Base-by-base conservation (phyloP, 2,797 vertebrate species). In the Alcedo quadribrachys region DNA sequence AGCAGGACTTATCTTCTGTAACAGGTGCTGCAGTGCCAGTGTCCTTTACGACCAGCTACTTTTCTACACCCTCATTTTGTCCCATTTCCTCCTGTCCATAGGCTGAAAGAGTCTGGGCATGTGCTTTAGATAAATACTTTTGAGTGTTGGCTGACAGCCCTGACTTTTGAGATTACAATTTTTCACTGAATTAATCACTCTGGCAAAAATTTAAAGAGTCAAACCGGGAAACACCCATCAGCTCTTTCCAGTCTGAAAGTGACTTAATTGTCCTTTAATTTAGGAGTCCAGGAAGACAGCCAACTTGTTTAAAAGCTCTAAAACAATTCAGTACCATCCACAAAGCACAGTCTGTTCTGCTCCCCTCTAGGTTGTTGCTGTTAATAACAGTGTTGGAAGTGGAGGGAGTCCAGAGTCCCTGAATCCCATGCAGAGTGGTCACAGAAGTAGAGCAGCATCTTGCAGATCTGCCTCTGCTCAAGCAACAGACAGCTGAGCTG, bases 191-290 rank as follows among this genome's bases (percentile, higher is more conserved):
- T 93, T 93, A 78, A 92, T 94, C 89, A 68, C 61, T 53, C 73
- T 77, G 24, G 84, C 86, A 87, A 90, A 95, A 77, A 67, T 85
- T 50, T 76, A 32, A 57, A 35, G 65, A 80, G 46, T 78, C 92
- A 93, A 75, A 92, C 51, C 87, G 79, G 82, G 80, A 89, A 89
- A 83, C 69, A 37, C 70, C 79, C 60, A 60, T 76, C 62, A 70
- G 73, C 81, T 92, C 71, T 83, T 93, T 89, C 66, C 70, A 70
- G 48, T 45, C 81, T 40, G 46, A 32, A 90, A 94, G 73, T 83
- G 78, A 80, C 69, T 94, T 96, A 94, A 94, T 81, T 92, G 60
- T 54, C 78, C 48, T 94, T 95, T 95, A 95, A 92, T 95, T 95
- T 90, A 80, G 87, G 73, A 85, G 69, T 6, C 70, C 80, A 84